Conservation (phyloP, 1,140 invertebrate species). For the Odontomachus brunneus region DNA sequence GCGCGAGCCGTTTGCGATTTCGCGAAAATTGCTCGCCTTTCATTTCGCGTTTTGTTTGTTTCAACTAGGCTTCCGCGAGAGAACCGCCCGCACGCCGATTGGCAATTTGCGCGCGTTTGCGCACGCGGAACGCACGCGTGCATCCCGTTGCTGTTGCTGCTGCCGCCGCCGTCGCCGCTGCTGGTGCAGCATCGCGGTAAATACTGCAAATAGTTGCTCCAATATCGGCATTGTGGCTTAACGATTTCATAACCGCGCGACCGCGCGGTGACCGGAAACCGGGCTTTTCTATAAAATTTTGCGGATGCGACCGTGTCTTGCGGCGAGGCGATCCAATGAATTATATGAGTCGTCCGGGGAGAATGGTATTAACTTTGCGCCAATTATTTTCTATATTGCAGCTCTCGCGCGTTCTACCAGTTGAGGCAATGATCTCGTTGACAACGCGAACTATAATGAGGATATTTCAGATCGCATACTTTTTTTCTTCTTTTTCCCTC, state of each 20-base stretch:
- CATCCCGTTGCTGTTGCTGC: conserved; percentile 2
- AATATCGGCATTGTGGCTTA: conserved; percentile 58
- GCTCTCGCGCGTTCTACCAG: too few species aligned
- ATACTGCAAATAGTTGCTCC: conserved; percentile 59
- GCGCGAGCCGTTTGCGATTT: conserved; percentile 53
- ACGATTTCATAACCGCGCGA: conserved; percentile 59
- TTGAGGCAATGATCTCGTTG: background rate
- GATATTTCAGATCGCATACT: background rate
- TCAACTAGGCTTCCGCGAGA: conserved; percentile 40
- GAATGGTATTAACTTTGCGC: background rate
- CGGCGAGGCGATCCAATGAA: conserved; percentile 22
- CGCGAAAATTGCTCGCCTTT: conserved; percentile 58
- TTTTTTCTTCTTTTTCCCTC: too few species aligned
- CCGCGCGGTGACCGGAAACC: conserved; percentile 36
- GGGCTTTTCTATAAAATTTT: conserved; percentile 57
- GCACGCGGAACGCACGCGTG: conserved; percentile 60
- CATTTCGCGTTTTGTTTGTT: conserved; percentile 31
- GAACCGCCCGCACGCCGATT: conserved; percentile 40
- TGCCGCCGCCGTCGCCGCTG: background rate
- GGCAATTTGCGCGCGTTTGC: conserved; percentile 54
- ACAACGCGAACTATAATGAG: background rate
- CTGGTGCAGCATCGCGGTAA: conserved; percentile 40
- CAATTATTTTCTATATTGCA: background rate
- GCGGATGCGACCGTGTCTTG: conserved; percentile 32
- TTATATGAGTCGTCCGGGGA: background rate